Conservation (phyloP, 2,113 vertebrate species). For the Steatornis caripensis region DNA sequence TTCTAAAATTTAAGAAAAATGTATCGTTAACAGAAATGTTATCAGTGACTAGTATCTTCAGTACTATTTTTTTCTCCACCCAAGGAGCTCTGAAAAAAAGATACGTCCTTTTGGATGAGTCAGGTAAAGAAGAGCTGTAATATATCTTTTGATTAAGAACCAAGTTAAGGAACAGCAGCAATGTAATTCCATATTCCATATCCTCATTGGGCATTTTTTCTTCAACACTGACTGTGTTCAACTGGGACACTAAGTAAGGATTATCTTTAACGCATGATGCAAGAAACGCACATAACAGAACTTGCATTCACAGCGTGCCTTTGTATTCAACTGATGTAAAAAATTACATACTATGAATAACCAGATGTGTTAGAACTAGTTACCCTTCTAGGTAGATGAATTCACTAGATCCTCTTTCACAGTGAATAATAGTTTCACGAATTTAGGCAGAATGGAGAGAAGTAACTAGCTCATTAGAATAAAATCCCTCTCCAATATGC, state of each 20-base stretch:
- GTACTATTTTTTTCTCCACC: neutral
- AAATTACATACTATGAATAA: neutral
- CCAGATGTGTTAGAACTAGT: neutral
- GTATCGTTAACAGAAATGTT: neutral
- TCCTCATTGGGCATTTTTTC: neutral
- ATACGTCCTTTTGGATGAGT: slow-evolving; percentile 83
- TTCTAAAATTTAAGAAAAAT: neutral
- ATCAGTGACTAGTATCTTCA: neutral
- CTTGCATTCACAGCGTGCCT: neutral
- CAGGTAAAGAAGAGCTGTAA: slow-evolving; percentile 69
- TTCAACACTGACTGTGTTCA: neutral
- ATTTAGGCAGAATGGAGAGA: neutral
- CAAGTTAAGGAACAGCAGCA: slow-evolving; percentile 79
- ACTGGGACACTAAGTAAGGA: neutral
- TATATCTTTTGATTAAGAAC: slow-evolving; percentile 69
- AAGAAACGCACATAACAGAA: neutral
- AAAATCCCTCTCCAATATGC: neutral
- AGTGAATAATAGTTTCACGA: neutral
- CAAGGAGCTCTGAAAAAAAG: slow-evolving; percentile 76
- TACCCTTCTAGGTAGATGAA: neutral
- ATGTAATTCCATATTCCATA: slow-evolving; percentile 27
- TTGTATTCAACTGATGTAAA: neutral
- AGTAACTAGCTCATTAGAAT: neutral
- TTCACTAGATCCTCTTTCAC: neutral
- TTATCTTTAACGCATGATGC: neutral